Conservation (phyloP, 2,797 vertebrate species). For the Myiothlypis chrysogaster region DNA sequence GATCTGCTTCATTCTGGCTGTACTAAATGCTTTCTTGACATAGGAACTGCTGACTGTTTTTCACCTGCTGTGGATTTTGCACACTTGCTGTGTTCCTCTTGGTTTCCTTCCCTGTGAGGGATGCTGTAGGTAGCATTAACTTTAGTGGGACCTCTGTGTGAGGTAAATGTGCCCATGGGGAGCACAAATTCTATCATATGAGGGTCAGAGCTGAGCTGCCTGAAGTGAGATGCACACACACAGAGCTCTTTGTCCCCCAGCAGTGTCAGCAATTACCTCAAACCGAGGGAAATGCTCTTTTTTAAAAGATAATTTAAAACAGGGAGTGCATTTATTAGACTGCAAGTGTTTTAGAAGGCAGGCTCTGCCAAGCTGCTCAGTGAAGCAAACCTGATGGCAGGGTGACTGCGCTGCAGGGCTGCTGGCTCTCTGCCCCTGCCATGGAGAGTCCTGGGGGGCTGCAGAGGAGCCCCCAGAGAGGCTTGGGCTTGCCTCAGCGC, state of each 20-base stretch:
- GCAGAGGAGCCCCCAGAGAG: neutral
- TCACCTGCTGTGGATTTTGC: neutral
- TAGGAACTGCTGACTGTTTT: neutral
- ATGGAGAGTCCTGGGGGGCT: neutral
- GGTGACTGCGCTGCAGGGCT: neutral
- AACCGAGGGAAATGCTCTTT: neutral
- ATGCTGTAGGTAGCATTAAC: neutral
- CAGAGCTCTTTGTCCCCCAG: neutral
- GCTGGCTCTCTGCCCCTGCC: neutral
- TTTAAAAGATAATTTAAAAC: neutral
- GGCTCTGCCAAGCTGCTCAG: neutral
- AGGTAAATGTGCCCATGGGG: neutral
- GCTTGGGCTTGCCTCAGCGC: neutral
- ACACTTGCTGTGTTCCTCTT: neutral
- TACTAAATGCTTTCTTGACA: neutral
- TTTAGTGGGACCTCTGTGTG: neutral
- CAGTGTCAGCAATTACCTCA: neutral
- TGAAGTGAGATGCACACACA: neutral
- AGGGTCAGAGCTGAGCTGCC: neutral
- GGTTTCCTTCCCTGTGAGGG: neutral
- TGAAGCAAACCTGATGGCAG: constrained; percentile 3
- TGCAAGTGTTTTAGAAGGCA: neutral
- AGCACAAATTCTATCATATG: neutral
- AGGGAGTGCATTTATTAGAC: neutral
- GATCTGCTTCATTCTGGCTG: neutral